A percentile compares a stretch with the other conserved stretches of the same genome.
Conservation (phyloP, 2,113 vertebrate species). For the Hippotragus niger region DNA sequence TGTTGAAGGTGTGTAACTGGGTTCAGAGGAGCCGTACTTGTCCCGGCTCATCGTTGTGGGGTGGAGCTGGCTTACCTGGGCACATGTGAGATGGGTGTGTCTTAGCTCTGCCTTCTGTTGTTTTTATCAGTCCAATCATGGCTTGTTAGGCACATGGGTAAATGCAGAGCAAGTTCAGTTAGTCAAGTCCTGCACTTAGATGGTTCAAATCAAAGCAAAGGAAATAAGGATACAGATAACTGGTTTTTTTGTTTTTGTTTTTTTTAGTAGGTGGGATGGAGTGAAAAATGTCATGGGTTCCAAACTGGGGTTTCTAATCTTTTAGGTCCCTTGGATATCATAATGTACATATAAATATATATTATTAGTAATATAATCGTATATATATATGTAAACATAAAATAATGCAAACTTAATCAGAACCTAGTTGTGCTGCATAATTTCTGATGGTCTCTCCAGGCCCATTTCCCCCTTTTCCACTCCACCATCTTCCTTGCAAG, state of each 20-base stretch:
- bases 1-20: constrained; percentile 20
- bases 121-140: background rate
- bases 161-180: background rate
- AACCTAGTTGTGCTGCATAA: background rate
- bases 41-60: background rate
- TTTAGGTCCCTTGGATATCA: background rate
- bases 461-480: background rate
- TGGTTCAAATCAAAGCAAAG: background rate
- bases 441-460: background rate
- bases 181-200: background rate
- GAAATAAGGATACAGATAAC: background rate
- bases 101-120: background rate
- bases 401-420: background rate
- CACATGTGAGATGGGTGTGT: background rate
- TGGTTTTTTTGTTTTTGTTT: background rate
- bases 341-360: background rate
- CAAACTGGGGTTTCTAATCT: background rate
- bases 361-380: background rate
- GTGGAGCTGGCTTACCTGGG: constrained; percentile 33
- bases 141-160: background rate
- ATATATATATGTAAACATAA: background rate
- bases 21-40: constrained; percentile 47
- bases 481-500: background rate
- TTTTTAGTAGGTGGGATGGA: background rate
- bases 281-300: background rate